Base-by-base conservation (phyloP, 2,113 vertebrate genomes). In the Monarcha castaneiventris region DNA sequence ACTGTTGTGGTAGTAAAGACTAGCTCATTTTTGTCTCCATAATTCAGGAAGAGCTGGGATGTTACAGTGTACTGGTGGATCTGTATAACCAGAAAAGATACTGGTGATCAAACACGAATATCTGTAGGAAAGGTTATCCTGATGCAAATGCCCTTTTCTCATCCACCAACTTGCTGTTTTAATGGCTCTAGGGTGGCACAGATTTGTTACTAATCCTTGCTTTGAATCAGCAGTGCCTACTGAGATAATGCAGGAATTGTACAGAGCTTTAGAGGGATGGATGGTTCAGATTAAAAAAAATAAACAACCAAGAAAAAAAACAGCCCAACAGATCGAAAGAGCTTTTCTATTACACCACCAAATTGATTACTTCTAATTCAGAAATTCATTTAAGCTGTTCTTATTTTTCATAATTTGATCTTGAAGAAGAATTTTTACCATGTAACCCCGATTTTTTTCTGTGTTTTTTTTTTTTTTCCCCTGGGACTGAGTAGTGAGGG, bases 181-280 rank as follows among this genome's bases (percentile, higher is more conserved):
- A 90, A 58, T 76, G 82, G 56, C 56, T 86, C 63, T 76, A 14
- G 37, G 5, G 23, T 90, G n/a, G 48, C 58, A 83, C 16, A 83
- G 90, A 92, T 90, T 86, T 81, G 88, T 88, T 78, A 80, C 49
- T 92, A 89, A 90, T 93, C 72, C 76, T 92, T 86, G 35, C 63
- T 83, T 90, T 66, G 64, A 86, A 80, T 80, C 72, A 84, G 55
- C 71, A 80, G 61, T 83, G 88, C 49, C 75, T 87, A 64, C 63
- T 87, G 44, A 64, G 77, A 74, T 93, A 87, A 76, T 83, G 55
- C 23, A 69, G 75, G 75, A 93, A 83, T 79, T 73, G 62, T 49
- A 58, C 9, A 2, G 78, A 64, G 72, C 25, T 94, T 92, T 87
- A 67, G 43, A 69, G 6, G 81, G 32, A 52, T 56, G 67, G 48